These are phyloP conservation scores for Hemaris fuciformis DNA, from an alignment of 2,888 invertebrate species.

Conservation along the genomic window DNA sequence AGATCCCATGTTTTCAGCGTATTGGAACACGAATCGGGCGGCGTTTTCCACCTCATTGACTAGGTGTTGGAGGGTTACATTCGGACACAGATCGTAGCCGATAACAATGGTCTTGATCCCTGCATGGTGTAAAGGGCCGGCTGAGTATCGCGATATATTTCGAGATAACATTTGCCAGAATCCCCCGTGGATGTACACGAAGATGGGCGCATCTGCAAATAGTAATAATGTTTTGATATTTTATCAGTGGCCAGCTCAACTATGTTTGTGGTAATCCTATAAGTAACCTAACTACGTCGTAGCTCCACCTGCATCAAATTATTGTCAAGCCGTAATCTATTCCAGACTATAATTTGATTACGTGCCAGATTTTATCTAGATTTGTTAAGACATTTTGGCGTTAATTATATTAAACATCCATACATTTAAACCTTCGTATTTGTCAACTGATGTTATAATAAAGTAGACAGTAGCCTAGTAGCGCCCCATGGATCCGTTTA, in stretches of 20 bases:
- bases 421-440: too few species aligned
- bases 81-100: conserved; percentile 89
- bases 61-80: conserved; percentile 80
- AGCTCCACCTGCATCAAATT: too few species aligned
- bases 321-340: too few species aligned
- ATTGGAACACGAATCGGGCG: conserved; percentile 80
- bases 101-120: conserved; percentile 85
- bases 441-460: too few species aligned
- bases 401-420: too few species aligned
- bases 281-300: too few species aligned
- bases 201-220: conserved; percentile 84
- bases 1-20: conserved; percentile 80
- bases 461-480: too few species aligned
- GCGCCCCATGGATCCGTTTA: too few species aligned
- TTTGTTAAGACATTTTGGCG: too few species aligned
- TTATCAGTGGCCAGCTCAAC: neutral
- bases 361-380: too few species aligned
- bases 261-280: too few species aligned
- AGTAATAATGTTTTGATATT: neutral
- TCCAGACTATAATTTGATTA: too few species aligned
- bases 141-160: conserved; percentile 81
- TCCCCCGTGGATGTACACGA: conserved; percentile 92
- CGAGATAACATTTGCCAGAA: conserved; percentile 89
- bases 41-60: conserved; percentile 82
- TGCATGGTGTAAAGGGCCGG: conserved; percentile 79